These are phyloP conservation scores for Mormyrus lacerda DNA, from an alignment of 2,113 vertebrate species.

Conservation along the genomic window DNA sequence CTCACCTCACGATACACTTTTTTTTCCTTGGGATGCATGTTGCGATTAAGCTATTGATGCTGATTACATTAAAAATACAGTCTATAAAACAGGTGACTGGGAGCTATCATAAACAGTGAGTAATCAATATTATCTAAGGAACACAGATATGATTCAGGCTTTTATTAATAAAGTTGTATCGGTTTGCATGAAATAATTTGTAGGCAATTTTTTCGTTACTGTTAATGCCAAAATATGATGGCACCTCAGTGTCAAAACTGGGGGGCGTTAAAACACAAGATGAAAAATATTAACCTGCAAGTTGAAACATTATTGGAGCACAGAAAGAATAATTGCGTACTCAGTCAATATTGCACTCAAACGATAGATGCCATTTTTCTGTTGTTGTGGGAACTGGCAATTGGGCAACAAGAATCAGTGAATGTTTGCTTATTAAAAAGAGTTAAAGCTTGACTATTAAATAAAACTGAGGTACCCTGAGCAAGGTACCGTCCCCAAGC, in stretches of 20 bases:
- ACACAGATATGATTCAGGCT: neutral
- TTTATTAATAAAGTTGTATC: neutral
- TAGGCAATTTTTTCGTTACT: neutral
- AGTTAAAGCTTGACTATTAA: neutral
- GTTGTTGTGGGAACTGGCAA: too few species aligned
- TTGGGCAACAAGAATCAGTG: too few species aligned
- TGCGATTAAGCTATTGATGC: neutral
- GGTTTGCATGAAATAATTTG: neutral
- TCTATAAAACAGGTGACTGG: neutral
- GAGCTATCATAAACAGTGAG: neutral
- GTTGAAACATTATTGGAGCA: neutral
- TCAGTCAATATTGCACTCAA: neutral
- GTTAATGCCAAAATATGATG: neutral
- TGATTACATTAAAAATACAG: neutral
- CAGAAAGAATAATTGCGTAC: neutral
- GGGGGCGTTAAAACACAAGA: neutral
- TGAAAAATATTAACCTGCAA: neutral
- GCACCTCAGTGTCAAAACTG: neutral
- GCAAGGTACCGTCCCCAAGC: too few species aligned
- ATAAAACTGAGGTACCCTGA: too few species aligned
- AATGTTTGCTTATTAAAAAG: neutral
- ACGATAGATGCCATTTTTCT: neutral
- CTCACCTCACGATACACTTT: neutral
- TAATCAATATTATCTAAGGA: neutral
- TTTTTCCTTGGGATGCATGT: neutral